These are phyloP conservation scores for Melitaea athalia DNA, from an alignment of 2,888 invertebrate species.

Conservation along the genomic window DNA sequence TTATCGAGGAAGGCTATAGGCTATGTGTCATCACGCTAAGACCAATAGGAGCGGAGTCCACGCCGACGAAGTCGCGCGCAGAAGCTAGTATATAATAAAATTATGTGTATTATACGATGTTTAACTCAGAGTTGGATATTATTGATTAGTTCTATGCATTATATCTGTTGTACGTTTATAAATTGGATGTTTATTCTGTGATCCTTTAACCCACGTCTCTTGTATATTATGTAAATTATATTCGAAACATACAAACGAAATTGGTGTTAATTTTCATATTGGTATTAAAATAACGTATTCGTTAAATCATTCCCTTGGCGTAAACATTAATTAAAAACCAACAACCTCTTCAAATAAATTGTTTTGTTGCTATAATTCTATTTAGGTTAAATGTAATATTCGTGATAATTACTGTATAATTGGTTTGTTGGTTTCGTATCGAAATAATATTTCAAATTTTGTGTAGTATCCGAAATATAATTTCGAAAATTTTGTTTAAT, in stretches of 20 bases:
- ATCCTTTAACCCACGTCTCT: conserved; percentile 55
- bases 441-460: neutral
- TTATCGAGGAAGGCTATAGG: too few relatives aligned
- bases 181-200: neutral
- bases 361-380: conserved; percentile 23
- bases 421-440: neutral
- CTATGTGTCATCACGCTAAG: too few relatives aligned
- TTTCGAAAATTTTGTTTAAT: neutral
- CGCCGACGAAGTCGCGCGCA: too few relatives aligned
- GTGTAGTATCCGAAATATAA: neutral
- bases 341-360: conserved; percentile 30
- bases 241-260: conserved; percentile 57
- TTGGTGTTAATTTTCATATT: conserved; percentile 72
- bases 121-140: neutral
- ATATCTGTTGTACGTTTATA: neutral
- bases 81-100: neutral
- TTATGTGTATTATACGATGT: neutral
- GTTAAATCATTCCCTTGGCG: conserved; percentile 52
- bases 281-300: conserved; percentile 61
- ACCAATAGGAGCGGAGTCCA: too few relatives aligned
- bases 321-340: conserved; percentile 22
- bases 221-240: conserved; percentile 74
- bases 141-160: neutral
- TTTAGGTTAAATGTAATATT: neutral
- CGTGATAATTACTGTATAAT: conserved; percentile 5